Evolutionary conservation across 2,797 vertebrate species (phyloP), one percentile per base, ranked within the genome.

Genomic region (Craterocephalus amniculus): DNA sequence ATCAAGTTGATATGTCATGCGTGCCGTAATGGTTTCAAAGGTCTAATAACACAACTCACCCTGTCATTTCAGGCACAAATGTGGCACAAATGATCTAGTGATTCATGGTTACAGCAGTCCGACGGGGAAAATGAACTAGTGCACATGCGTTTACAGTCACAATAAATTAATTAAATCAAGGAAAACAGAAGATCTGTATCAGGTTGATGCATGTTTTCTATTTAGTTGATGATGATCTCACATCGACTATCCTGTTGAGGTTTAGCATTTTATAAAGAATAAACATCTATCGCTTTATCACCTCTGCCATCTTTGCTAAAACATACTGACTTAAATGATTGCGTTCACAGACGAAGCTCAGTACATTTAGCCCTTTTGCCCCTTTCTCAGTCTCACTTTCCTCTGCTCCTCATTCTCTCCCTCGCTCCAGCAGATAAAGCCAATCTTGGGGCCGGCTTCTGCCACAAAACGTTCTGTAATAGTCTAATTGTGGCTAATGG

Each of bases 401-500:
- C 38, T 24, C 52, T 10, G 69, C 76, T 66, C 61, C 72, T 65
- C 29, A 5, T 48, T 64, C 63, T 69, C 81, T 59, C 5, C 58
- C 16, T 72, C 51, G 63, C 56, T 86, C 22, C 43, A 80, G 72
- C 83, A 90, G 87, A 92, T 86, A 88, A 93, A 91, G 86, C 84
- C 88, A 84, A 88, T 93, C 91, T 87, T 83, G 67, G 68, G 81
- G 83, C 88, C 85, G 89, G 80, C 89, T 94, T 83, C 95, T 97
- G 97, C 96, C 96, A 97, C 95, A 96, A 96, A 98, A 97, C 95
- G 94, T 97, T 98, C 96, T 96, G 96, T 98, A 98, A 97, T 97
- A 97, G 96, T 97, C 96, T 98, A 98, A 98, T 98, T 98, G 97
- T 97, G 96, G 96, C 96, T 98, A 99, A 99, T 98, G 97, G 97